Base-by-base conservation (phyloP, 2,797 vertebrate genomes). In the Anisognathus igniventris region DNA sequence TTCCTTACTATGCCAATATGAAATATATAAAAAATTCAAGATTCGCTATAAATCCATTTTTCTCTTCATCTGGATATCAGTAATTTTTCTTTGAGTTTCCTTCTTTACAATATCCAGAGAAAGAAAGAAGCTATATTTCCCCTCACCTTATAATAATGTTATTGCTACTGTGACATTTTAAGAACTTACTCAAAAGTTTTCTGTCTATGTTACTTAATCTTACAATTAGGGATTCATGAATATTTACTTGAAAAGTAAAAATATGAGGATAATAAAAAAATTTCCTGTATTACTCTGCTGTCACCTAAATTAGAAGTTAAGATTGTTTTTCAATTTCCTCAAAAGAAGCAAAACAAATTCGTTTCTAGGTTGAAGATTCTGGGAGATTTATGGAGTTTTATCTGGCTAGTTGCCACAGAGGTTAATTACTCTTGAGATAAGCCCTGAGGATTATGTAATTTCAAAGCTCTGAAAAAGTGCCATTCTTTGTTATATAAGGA, bases 361-460 rank as follows among this genome's bases (percentile, higher is more conserved):
- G 2, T 76, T 87, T 92, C 53, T 87, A 50, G 18, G 27, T 44
- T 79, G 68, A 73, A 77, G 45, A 91, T 82, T 91, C 20, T 30
- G 48, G 18, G n/a, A 86, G 53, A 81, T 71, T 86, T 86, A 50
- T 56, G 17, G 31, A 76, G 33, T 42, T 85, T 91, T 94, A 74
- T 85, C 84, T 60, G 61, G 15, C 40, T 67, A 76, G 75, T 90
- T 89, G 50, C 30, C 37, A 67, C 50, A n/a, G 44, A 94, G 57
- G 72, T 85, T 92, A 89, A 92, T 94, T 93, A 87, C 78, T 89
- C 17, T 61, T 83, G 37, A 92, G 82, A 74, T 77, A 92, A 95
- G 0, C 27, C 48, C 60, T 50, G 74, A 86, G 87, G 78, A 93
- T 86, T 95, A 87, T 30, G n/a, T 85, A 61, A 85, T 85, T 85